phyloP scores from a whole-genome alignment of 2,797 vertebrate genomes.

The Pseudochromis fuscus region DNA sequence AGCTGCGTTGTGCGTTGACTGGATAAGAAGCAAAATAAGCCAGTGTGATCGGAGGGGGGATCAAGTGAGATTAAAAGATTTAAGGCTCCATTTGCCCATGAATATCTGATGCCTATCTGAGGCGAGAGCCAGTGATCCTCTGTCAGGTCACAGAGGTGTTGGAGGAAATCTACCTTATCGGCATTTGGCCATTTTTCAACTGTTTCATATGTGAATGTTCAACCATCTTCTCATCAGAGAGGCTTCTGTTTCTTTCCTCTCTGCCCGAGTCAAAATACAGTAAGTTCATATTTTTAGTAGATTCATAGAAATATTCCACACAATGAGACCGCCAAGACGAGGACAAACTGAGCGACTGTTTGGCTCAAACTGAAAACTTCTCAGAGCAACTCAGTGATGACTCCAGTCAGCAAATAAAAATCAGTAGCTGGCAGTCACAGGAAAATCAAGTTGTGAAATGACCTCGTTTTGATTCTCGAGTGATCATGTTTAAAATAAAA shows the following conservation, averaged over 20 bases:
- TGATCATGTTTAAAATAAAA: conserved; percentile 15
- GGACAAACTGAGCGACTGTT: conserved; percentile 59
- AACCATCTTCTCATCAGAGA: conserved; percentile 28
- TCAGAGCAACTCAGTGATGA: conserved; percentile 23
- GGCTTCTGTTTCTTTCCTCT: conserved; percentile 27
- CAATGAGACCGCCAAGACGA: conserved; percentile 47
- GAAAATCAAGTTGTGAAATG: conserved; percentile 54
- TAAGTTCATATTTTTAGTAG: conserved; percentile 31
- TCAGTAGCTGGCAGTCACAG: conserved; percentile 45
- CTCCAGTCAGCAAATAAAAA: conserved; percentile 47
- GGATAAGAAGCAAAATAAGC: conserved; percentile 79
- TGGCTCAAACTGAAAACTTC: conserved; percentile 44
- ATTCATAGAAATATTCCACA: conserved; percentile 40
- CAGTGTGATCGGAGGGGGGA: conserved; percentile 72
- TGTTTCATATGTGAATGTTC: conserved; percentile 45
- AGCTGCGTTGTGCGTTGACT: conserved; percentile 71
- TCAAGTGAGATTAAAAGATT: conserved; percentile 81
- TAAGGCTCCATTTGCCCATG: conserved; percentile 82
- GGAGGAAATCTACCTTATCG: conserved; percentile 74
- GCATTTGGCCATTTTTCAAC: conserved; percentile 73
- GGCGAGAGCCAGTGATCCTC: conserved; percentile 64
- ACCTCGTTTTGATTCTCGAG: conserved; percentile 42
- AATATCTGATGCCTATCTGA: conserved; percentile 79
- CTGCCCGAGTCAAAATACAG: conserved; percentile 39
- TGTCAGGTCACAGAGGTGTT: conserved; percentile 73